These are phyloP conservation scores for Myotis vivesi DNA, from an alignment of 2,797 vertebrate genomes.

Conservation along the genomic window DNA sequence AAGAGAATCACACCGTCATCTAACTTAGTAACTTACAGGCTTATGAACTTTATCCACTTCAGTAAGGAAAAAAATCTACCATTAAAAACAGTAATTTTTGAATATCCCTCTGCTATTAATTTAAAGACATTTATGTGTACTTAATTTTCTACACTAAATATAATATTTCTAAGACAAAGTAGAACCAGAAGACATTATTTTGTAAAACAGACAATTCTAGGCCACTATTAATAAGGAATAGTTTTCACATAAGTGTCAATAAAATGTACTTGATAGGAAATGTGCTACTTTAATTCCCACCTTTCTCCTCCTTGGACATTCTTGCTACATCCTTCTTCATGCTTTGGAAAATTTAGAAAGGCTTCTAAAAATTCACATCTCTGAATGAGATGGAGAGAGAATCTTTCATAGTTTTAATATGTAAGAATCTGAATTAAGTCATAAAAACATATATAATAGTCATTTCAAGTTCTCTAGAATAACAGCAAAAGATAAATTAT, in stretches of 20 bases:
- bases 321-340: slow-evolving; percentile 20
- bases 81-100: slow-evolving; percentile 14
- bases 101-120: neutral
- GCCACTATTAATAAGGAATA: neutral
- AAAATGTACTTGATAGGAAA: neutral
- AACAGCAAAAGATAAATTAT: neutral
- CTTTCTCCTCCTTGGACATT: slow-evolving; percentile 13
- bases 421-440: slow-evolving; percentile 35
- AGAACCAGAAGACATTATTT: neutral
- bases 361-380: neutral
- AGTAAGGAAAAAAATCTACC: neutral
- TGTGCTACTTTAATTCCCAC: slow-evolving; percentile 35
- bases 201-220: neutral
- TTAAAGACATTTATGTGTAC: neutral
- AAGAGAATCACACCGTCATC: neutral
- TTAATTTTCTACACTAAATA: slow-evolving; percentile 7
- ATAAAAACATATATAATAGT: neutral
- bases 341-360: slow-evolving; percentile 41
- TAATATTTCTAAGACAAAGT: neutral
- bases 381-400: neutral
- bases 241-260: neutral
- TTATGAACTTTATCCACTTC: neutral
- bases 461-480: slow-evolving; percentile 9
- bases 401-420: neutral
- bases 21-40: neutral